phyloP scores from a whole-genome alignment of 1,140 invertebrate genomes.

The Copidosoma floridanum region DNA sequence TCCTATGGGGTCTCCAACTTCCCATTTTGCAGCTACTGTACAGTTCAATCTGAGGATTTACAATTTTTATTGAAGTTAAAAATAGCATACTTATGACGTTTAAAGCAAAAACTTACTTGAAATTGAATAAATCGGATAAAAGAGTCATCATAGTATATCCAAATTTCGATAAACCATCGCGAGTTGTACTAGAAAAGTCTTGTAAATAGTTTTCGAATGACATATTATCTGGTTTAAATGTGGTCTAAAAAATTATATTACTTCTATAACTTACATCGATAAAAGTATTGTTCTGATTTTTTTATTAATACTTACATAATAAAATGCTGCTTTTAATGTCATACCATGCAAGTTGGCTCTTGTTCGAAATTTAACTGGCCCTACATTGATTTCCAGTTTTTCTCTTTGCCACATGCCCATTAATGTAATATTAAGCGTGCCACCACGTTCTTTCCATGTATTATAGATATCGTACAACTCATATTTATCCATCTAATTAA shows the following conservation, averaged over 20 bases:
- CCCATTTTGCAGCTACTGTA: background rate
- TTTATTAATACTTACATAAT: too few relatives aligned
- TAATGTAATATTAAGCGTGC: background rate
- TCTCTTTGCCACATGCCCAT: background rate
- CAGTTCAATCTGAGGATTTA: background rate
- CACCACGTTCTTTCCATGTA: background rate
- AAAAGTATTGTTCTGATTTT: too few relatives aligned
- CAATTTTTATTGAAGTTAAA: too few relatives aligned
- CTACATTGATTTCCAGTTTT: background rate
- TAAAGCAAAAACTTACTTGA: conserved; percentile 30
- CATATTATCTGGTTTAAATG: conserved; percentile 14
- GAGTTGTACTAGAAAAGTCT: background rate
- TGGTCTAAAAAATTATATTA: conserved; percentile 1
- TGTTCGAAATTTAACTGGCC: background rate
- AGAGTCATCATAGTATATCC: conserved; percentile 18
- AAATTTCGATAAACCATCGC: conserved; percentile 32
- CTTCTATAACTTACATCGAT: too few relatives aligned
- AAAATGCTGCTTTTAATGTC: background rate
- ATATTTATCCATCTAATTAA: too few relatives aligned
- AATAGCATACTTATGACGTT: too few relatives aligned
- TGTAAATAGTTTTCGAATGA: conserved; percentile 25
- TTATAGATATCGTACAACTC: conserved; percentile 1
- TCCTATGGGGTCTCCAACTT: background rate
- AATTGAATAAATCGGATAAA: conserved; percentile 28
- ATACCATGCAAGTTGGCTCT: background rate